Conservation (phyloP, 2,113 vertebrate genomes). For the Apus apus region DNA sequence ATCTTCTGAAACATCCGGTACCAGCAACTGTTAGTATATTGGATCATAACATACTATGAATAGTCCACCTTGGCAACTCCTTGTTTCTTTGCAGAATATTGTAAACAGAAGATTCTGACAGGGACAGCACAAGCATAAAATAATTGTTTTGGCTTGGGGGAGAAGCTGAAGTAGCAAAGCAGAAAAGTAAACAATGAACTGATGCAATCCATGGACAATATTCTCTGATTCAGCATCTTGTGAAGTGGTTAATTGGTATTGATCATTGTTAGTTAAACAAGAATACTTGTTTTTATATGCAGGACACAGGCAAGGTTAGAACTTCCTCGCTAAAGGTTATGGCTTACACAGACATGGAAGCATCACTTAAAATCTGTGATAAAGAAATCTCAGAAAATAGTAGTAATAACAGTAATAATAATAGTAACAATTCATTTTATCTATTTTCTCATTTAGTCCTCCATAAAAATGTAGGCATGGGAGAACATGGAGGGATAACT, state of each 20-base stretch:
- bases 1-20: conserved; percentile 7
- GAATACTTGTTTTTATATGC: neutral
- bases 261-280: neutral
- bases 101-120: neutral
- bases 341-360: neutral
- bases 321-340: neutral
- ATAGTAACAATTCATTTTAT: neutral
- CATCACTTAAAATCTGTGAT: neutral
- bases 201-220: neutral
- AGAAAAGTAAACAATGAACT: neutral
- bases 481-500: neutral
- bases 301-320: conserved; percentile 22
- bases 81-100: neutral
- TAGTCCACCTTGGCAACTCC: neutral
- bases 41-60: neutral
- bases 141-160: neutral
- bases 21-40: neutral
- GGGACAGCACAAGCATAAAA: neutral
- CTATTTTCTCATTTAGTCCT: neutral
- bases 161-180: neutral
- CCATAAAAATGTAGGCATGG: neutral
- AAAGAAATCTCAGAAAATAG: neutral
- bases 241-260: conserved; percentile 6
- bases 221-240: neutral
- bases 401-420: neutral